Conservation (phyloP, 2,888 invertebrate genomes). For the Agrochola lota region DNA sequence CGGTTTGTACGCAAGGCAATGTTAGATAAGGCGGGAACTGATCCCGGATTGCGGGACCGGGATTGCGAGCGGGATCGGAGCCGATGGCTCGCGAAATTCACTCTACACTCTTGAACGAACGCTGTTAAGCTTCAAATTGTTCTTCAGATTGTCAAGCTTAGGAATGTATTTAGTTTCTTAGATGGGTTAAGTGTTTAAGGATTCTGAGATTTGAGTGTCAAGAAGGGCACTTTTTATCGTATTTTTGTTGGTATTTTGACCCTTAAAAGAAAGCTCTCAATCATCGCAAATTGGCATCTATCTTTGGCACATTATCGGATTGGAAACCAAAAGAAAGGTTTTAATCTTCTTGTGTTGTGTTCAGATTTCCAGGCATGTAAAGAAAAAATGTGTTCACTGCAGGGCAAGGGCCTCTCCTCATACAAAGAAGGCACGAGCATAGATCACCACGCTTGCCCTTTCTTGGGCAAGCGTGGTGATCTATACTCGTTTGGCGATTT, state of each 20-base stretch:
- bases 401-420: too few species aligned
- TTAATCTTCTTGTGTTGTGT: neutral
- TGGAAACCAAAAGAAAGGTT: neutral
- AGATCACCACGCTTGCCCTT: too few species aligned
- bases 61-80: constrained; percentile 55
- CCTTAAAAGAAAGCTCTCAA: neutral
- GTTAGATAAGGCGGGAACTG: constrained; percentile 82
- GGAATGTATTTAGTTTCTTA: constrained; percentile 37
- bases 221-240: neutral
- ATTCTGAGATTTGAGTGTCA: neutral
- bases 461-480: too few species aligned
- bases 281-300: neutral
- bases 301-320: neutral
- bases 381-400: neutral
- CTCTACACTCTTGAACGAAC: constrained; percentile 56
- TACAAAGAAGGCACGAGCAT: too few species aligned
- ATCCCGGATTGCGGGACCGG: constrained; percentile 73
- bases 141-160: constrained; percentile 51
- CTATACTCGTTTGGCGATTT: too few species aligned
- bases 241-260: neutral
- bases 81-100: constrained; percentile 66
- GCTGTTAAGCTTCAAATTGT: constrained; percentile 58
- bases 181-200: constrained; percentile 22
- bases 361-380: neutral
- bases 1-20: constrained; percentile 76